Evolutionary conservation across 2,797 vertebrate species (phyloP).

Genomic region (Eulemur rubriventer): DNA sequence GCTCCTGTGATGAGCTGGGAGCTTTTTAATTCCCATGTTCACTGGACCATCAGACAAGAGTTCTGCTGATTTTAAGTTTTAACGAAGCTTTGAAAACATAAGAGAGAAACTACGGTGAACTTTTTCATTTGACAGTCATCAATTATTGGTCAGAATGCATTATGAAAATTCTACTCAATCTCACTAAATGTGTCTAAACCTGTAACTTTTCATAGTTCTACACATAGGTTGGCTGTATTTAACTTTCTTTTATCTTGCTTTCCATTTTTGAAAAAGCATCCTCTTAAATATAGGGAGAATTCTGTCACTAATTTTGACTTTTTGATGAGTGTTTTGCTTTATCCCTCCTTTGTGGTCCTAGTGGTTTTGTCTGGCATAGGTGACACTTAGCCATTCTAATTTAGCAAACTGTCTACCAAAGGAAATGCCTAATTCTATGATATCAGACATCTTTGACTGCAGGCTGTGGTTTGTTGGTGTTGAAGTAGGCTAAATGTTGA

Average conservation of each 20-base stretch:
- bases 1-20: not conserved
- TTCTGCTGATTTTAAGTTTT: slow-evolving; percentile 53
- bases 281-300: slow-evolving; percentile 41
- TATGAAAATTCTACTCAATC: slow-evolving; percentile 30
- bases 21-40: slow-evolving; percentile 28
- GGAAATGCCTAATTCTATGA: slow-evolving; percentile 9
- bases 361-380: slow-evolving; percentile 7
- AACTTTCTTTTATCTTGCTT: slow-evolving; percentile 3
- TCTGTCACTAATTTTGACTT: slow-evolving; percentile 15
- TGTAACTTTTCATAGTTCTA: not conserved
- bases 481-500: slow-evolving; percentile 32
- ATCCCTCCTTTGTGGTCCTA: slow-evolving; percentile 5
- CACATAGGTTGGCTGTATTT: not conserved
- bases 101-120: slow-evolving; percentile 13
- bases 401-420: not conserved
- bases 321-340: slow-evolving; percentile 33
- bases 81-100: slow-evolving; percentile 25
- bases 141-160: slow-evolving; percentile 28
- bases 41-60: not conserved
- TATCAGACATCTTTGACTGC: not conserved
- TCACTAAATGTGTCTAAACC: slow-evolving; percentile 3
- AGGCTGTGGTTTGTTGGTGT: not conserved
- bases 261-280: slow-evolving; percentile 44
- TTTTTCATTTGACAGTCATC: slow-evolving; percentile 33
- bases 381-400: not conserved